These are phyloP conservation scores for Argya squamiceps DNA, from an alignment of 2,797 vertebrate genomes.

Conservation along the genomic window DNA sequence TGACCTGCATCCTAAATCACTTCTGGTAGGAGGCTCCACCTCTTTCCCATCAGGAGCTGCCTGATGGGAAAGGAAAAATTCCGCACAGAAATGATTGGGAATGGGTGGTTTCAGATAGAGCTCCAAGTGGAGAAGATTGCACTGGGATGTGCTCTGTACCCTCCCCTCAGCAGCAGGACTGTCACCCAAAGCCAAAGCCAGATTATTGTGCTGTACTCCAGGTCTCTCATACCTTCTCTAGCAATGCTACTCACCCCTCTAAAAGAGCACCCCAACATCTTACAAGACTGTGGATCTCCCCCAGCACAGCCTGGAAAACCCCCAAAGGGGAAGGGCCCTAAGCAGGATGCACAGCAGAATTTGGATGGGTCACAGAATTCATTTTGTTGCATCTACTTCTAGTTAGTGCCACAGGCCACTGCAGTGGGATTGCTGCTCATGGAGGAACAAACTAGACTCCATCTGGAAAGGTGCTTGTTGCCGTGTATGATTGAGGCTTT, in stretches of 20 bases:
- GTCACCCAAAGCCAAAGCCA: neutral
- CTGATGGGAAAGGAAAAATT: neutral
- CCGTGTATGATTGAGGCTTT: too few relatives aligned
- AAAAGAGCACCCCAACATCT: neutral
- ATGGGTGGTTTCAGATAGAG: neutral
- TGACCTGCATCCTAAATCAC: neutral
- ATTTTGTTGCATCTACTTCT: neutral
- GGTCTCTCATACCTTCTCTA: neutral
- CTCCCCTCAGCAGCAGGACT: neutral
- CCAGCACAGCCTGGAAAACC: neutral
- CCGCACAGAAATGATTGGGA: neutral
- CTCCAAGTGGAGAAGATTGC: neutral
- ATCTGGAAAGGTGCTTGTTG: neutral
- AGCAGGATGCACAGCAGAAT: neutral
- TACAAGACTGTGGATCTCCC: neutral
- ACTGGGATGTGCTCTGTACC: neutral
- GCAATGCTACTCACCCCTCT: neutral
- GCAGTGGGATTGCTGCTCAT: neutral
- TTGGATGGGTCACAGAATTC: neutral
- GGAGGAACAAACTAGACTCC: neutral
- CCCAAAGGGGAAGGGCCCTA: neutral
- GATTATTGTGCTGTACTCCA: neutral
- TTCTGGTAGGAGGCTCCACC: neutral
- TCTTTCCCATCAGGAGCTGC: too few relatives aligned
- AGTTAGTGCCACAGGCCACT: neutral